Base-by-base conservation (phyloP, 2,113 vertebrate genomes). In the Syngnathus scovelli region DNA sequence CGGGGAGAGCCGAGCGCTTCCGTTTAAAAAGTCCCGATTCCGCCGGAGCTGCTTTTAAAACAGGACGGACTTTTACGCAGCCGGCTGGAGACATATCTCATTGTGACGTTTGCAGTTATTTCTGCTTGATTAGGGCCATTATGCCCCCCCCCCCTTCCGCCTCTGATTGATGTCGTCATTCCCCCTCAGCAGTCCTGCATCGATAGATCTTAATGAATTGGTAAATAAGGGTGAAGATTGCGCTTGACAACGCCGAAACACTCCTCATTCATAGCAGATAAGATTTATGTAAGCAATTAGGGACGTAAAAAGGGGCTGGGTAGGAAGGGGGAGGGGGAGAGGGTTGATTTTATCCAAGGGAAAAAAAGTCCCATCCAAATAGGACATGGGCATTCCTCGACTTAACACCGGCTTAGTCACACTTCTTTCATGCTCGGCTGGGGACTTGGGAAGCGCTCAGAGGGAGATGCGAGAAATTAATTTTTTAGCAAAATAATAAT, bases 261-360 rank as follows among this genome's bases (percentile, higher is more conserved):
- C 96, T 97, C 91, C 96, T 98, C 95, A 98, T 96, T 98, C 96
- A 98, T 96, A 96, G 93, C 93, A 94, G 96, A 97, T 95, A 98
- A 98, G 97, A 99, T 99, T 98, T 98, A 99, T 99, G 96, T 96
- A 96, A 96, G 94, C 96, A 99, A 98, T 99, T 99, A 99, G 96
- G 93, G 37, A 68, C 90, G 93, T 94, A 96, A 96, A 94, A 94
- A 94, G 93, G 92, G 44, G 93, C 93, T 94, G 94, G 95, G 94
- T 93, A 93, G 93, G 93, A 93, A 6, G 39, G 61, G 10, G 11
- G 4, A 5, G 21, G 11, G 27, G 0, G n/a, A 38, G 59, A 10
- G 9, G 3, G 11, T 4, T 1, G 19, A 5, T 96, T 96, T 93
- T 95, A 94, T 95, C 93, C 92, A 92, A 86, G 91, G 93, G 91